Percentiles rank a stretch among this genome's conserved stretches.
Conservation (phyloP, 2,888 invertebrate genomes). For the Cheilosia grossa region DNA sequence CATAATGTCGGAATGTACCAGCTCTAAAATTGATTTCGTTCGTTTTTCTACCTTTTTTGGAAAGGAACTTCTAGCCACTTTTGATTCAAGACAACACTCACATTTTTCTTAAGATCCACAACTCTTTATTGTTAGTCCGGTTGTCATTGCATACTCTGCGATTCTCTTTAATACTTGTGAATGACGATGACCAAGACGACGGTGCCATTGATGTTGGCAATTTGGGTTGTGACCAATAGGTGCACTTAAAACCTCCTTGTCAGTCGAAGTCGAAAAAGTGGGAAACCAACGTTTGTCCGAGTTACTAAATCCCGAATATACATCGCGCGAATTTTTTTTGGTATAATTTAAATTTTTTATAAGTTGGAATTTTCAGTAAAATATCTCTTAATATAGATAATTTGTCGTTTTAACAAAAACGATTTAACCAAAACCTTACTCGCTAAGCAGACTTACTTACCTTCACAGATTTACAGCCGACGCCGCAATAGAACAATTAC, state of each 20-base stretch:
- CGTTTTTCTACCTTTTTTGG: background rate
- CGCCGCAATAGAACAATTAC: no score
- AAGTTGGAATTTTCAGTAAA: no score
- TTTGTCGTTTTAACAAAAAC: no score
- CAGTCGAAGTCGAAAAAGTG: background rate
- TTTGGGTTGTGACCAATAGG: background rate
- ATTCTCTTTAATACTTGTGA: background rate
- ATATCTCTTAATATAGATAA: no score
- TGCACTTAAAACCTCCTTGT: background rate
- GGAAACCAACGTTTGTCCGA: no score
- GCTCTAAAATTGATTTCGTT: background rate
- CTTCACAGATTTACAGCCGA: no score
- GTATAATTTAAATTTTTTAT: no score
- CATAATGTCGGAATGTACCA: constrained; percentile 9
- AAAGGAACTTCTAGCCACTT: background rate
- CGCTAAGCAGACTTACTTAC: no score
- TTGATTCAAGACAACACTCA: constrained; percentile 3
- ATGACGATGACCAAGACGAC: background rate
- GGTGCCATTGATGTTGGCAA: constrained; percentile 2
- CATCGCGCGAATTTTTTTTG: no score
- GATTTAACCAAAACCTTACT: no score
- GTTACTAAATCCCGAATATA: no score
- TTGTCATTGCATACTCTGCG: background rate
- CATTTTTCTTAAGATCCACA: background rate
- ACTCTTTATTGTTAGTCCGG: background rate